These are phyloP conservation scores for Bradypodion ventrale DNA, from an alignment of 2,797 vertebrate species.

Conservation along the genomic window DNA sequence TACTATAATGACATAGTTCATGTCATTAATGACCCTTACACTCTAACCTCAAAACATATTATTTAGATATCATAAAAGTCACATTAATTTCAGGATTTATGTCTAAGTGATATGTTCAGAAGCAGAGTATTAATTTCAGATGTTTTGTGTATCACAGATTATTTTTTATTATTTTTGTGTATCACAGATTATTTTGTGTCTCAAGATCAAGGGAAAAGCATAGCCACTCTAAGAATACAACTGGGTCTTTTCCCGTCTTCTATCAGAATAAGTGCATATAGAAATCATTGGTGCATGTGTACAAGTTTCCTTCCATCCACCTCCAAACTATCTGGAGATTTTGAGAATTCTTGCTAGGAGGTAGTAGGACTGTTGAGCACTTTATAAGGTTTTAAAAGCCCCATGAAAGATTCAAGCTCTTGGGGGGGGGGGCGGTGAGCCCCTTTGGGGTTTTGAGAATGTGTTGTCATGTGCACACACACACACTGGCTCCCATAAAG, in stretches of 20 bases:
- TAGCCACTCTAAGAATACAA: background rate
- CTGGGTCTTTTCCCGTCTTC: background rate
- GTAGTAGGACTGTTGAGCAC: background rate
- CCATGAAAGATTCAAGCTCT: background rate
- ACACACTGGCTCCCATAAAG: background rate
- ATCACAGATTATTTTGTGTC: background rate
- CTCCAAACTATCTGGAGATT: background rate
- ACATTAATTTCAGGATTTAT: conserved; percentile 16
- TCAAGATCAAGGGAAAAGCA: background rate
- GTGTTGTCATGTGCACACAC: too few species aligned
- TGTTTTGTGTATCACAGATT: background rate
- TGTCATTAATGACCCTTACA: conserved; percentile 58
- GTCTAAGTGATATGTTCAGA: conserved; percentile 10
- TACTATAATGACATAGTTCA: conserved; percentile 39
- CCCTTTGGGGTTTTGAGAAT: background rate
- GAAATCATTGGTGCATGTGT: background rate
- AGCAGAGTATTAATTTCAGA: conserved; percentile 2
- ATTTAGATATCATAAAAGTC: conserved; percentile 34
- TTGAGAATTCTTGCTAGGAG: background rate
- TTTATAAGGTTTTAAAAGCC: background rate
- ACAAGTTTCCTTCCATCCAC: too few species aligned
- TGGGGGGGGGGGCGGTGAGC: background rate
- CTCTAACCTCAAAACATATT: conserved; percentile 1
- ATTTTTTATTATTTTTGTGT: conserved; percentile 1
- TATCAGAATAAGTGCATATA: background rate